These are phyloP conservation scores for Rhopilema esculentum DNA, from an alignment of 30 jellyfish, hydroid and myxozoan genomes.

Conservation along the genomic window DNA sequence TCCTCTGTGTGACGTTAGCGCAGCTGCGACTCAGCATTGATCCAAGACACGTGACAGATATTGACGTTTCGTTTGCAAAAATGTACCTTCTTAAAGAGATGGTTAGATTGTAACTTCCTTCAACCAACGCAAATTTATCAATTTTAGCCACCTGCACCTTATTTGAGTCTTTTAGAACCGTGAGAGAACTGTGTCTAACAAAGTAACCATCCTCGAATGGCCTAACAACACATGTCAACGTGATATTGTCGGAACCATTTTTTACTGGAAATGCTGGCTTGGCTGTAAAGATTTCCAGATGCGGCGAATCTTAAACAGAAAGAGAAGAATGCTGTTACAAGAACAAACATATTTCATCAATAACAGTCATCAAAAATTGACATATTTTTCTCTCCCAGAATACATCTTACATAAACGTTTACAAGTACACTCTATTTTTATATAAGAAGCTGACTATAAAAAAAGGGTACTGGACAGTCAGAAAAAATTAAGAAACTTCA, in stretches of 20 bases:
- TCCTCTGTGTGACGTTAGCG: neutral
- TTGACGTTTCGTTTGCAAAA: conserved; percentile 26
- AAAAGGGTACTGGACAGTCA: too few relatives aligned
- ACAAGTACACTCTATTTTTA: too few relatives aligned
- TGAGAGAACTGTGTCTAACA: neutral
- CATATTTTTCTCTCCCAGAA: too few relatives aligned
- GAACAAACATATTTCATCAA: neutral
- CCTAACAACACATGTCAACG: conserved; percentile 22
- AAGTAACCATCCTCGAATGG: neutral
- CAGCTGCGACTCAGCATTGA: conserved; percentile 11
- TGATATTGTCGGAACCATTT: neutral
- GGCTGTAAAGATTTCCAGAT: neutral
- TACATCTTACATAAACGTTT: too few relatives aligned
- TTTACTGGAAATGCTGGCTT: neutral
- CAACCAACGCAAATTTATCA: neutral
- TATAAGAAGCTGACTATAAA: too few relatives aligned
- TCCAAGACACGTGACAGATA: conserved; percentile 13
- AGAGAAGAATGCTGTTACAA: neutral
- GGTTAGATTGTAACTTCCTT: conserved; percentile 17
- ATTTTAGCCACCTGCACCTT: neutral
- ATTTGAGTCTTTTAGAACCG: neutral
- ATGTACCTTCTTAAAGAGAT: neutral
- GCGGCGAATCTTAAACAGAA: conserved; percentile 20
- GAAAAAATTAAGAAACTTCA: too few relatives aligned
- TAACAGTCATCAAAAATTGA: too few relatives aligned